phyloP scores from a whole-genome alignment of 2,888 invertebrate species.

The Pocota personata region DNA sequence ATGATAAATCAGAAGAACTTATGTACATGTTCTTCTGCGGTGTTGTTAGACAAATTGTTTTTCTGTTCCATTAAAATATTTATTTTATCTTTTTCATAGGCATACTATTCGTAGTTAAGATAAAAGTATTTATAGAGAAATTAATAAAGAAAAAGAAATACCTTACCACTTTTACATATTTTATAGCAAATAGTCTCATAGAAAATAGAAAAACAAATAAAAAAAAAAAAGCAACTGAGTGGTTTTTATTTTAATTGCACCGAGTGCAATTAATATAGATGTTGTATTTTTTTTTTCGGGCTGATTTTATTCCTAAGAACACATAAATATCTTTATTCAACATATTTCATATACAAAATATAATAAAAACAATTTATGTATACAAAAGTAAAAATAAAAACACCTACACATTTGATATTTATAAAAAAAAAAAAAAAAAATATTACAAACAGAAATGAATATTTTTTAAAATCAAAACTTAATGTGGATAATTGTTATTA shows the following conservation, averaged over 20 bases:
- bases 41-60: constrained; percentile 35
- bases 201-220: constrained; percentile 35
- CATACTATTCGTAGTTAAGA: constrained; percentile 2
- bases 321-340: constrained; percentile 28
- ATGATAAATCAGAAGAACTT: background rate
- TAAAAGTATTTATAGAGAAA: constrained; percentile 47
- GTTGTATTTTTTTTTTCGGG: constrained; percentile 52
- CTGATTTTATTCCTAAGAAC: constrained; percentile 56
- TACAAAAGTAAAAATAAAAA: constrained; percentile 35
- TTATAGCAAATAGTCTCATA: constrained; percentile 50
- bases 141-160: constrained; percentile 12
- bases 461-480: constrained; percentile 56
- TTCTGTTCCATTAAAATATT: constrained; percentile 9
- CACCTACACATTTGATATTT: constrained; percentile 66
- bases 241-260: constrained; percentile 59
- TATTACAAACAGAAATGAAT: constrained; percentile 14
- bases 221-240: constrained; percentile 34
- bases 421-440: constrained; percentile 18
- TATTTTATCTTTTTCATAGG: background rate
- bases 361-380: constrained; percentile 42
- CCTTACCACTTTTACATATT: constrained; percentile 53
- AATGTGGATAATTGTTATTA: constrained; percentile 64
- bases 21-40: constrained; percentile 5
- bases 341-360: constrained; percentile 14
- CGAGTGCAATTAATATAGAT: constrained; percentile 59